Base-by-base conservation (phyloP, 2,888 invertebrate genomes). In the Silvanus unidentatus region DNA sequence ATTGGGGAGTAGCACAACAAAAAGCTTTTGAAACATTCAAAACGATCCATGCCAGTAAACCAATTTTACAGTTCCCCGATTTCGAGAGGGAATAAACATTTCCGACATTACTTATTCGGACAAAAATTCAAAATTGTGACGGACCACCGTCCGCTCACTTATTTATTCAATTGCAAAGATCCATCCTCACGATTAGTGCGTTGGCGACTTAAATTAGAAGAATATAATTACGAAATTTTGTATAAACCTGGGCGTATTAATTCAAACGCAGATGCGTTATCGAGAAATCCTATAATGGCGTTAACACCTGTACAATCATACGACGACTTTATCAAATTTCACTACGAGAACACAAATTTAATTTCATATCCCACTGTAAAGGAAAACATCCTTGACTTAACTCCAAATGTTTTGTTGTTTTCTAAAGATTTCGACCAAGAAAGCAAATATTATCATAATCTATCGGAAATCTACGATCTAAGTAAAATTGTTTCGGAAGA, bases 171-270 rank as follows among this genome's bases (percentile, higher is more conserved):
- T 35, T 16, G 54, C 1, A 68, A 64, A 47, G 63, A 68, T 2
- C 64, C 63, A 1, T 49, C 47, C 8, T 57, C 57, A 0, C 40
- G 58, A 39, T 42, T 69, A 28, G 46, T n/a, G 2, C 39, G 64
- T 35, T 69, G 65, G 63, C 42, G 62, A 37, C 35, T 66, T 2
- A 47, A 49, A 44, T 34, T 69, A 2, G 54, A 62, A 16, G 65
- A 68, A 45, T 67, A 59, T 40, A 58, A 64, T 10, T 69, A 62
- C 14, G 52, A 60, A 43, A 60, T 69, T 0, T 38, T 45, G 4
- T 66, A 66, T 30, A 63, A 59, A 49, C 50, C 53, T 10, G 64
- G 66, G 1, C 55, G 46, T 37, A 15, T 45, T 6, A 65, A 67
- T 44, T 40, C 50, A 6, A 58, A 59, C 44, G 66, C 62, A 3